Evolutionary conservation across 2,113 vertebrate genomes (phyloP).

Genomic region (Apodemus speciosus): DNA sequence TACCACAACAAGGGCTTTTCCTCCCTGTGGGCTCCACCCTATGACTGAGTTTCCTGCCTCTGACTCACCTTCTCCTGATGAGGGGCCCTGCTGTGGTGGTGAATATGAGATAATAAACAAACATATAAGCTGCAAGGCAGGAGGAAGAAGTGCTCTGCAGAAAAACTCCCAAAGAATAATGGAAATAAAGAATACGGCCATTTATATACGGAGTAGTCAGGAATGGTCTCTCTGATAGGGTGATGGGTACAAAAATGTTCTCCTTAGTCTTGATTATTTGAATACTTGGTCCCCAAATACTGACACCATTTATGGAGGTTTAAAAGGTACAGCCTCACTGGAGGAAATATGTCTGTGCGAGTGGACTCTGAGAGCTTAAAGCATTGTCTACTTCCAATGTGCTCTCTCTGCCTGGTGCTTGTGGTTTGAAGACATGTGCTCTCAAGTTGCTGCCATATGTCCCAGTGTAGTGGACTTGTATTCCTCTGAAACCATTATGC

Average conservation of each 20-base stretch:
- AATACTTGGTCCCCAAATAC: too few relatives aligned
- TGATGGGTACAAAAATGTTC: neutral
- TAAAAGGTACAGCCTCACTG: neutral
- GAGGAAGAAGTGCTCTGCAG: neutral
- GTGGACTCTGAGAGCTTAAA: neutral
- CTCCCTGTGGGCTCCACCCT: neutral
- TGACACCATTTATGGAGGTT: neutral
- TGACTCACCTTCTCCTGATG: slow-evolving; percentile 58
- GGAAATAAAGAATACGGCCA: neutral
- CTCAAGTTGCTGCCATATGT: too few relatives aligned
- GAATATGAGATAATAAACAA: slow-evolving; percentile 20
- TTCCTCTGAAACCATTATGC: too few relatives aligned
- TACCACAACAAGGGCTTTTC: neutral
- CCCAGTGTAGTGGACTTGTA: neutral
- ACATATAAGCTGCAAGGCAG: neutral
- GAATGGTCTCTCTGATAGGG: neutral
- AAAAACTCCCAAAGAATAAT: neutral
- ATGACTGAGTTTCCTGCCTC: slow-evolving; percentile 69
- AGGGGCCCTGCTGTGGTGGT: neutral
- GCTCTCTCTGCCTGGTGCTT: neutral
- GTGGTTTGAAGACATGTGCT: neutral
- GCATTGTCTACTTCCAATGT: neutral
- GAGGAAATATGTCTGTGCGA: neutral
- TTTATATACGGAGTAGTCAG: neutral
- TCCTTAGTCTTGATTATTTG: neutral